Conservation (phyloP, 1,140 invertebrate species). For the Helicoverpa zea region DNA sequence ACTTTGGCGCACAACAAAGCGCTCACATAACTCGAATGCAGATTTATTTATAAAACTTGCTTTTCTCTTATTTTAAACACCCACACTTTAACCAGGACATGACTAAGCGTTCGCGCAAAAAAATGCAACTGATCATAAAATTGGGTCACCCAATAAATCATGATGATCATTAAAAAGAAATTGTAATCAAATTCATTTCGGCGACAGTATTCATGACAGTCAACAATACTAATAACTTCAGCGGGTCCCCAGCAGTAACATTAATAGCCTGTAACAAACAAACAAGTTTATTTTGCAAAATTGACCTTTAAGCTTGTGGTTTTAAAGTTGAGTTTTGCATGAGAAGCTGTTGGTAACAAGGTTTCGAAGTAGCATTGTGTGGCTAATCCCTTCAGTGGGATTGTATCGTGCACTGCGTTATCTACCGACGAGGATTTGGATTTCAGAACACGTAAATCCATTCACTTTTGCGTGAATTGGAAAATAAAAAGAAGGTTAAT, state of each 20-base stretch:
- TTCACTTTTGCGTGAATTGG: conserved; percentile 30
- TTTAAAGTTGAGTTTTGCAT: conserved; percentile 5
- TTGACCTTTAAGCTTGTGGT: neutral
- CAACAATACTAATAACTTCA: conserved; percentile 39
- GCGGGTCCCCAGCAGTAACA: conserved; percentile 30
- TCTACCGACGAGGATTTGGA: conserved; percentile 14
- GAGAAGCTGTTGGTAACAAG: conserved; percentile 12
- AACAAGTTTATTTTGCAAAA: neutral
- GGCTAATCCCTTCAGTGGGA: conserved; percentile 37
- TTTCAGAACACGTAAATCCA: conserved; percentile 20
- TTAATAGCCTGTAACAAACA: conserved; percentile 39
- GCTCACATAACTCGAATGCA: neutral
- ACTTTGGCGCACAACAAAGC: neutral
- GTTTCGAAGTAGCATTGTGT: conserved; percentile 44
- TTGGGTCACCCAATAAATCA: neutral
- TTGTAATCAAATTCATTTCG: conserved; percentile 21
- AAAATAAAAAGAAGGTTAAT: conserved; percentile 16
- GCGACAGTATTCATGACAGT: conserved; percentile 15
- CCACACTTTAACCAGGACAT: neutral
- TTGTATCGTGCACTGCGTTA: conserved; percentile 41
- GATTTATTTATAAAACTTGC: neutral
- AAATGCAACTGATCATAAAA: neutral
- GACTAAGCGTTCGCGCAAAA: neutral
- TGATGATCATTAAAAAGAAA: conserved; percentile 12
- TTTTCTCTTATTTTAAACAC: neutral